Conservation (phyloP, 2,888 invertebrate species). For the Cantharis lateralis region DNA sequence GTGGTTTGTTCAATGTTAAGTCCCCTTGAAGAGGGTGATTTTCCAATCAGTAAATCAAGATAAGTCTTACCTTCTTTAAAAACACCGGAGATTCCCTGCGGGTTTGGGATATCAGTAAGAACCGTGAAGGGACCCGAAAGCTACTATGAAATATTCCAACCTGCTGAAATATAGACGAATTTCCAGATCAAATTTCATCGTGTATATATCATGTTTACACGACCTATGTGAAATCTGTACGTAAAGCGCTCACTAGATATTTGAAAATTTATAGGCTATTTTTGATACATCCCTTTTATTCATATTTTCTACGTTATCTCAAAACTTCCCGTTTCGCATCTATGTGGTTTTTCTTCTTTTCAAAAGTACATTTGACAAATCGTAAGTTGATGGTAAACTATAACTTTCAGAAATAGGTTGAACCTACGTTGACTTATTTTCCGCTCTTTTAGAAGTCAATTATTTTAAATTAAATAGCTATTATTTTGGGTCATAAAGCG, state of each 20-base stretch:
- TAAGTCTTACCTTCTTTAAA: constrained; percentile 48
- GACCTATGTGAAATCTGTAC: constrained; percentile 39
- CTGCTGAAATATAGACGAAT: constrained; percentile 42
- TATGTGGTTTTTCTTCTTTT: constrained; percentile 22
- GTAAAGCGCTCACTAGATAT: constrained; percentile 37
- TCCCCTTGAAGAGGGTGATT: constrained; percentile 37
- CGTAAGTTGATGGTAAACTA: constrained; percentile 4
- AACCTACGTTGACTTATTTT: neutral
- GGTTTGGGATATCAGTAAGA: constrained; percentile 36
- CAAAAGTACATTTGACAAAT: constrained; percentile 17
- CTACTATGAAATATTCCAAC: constrained; percentile 38
- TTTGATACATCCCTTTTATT: constrained; percentile 36
- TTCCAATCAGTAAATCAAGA: constrained; percentile 51
- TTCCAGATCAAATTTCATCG: constrained; percentile 41
- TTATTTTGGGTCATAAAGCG: constrained; percentile 1
- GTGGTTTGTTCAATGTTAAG: constrained; percentile 34
- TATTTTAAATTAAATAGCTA: constrained; percentile 7
- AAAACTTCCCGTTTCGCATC: constrained; percentile 20
- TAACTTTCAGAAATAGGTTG: neutral
- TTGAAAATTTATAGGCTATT: constrained; percentile 41
- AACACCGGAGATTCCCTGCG: constrained; percentile 43
- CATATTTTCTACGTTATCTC: constrained; percentile 36
- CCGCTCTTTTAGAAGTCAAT: constrained; percentile 4
- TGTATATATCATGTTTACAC: constrained; percentile 45
- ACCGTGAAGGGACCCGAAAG: constrained; percentile 37